Conservation (phyloP, 2,888 invertebrate species). For the Agrotis exclamationis region DNA sequence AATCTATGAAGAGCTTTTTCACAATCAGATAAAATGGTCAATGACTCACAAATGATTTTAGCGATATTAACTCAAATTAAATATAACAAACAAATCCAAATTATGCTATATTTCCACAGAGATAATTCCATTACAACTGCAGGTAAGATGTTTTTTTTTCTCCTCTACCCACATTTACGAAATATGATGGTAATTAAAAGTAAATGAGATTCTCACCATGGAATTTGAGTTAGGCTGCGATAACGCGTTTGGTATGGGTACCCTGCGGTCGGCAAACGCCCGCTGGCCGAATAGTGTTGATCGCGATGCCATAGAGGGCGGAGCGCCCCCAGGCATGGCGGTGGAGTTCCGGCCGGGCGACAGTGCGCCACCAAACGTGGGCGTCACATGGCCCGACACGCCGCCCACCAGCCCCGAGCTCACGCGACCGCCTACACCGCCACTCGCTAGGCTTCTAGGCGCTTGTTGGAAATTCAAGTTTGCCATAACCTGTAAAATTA, state of each 20-base stretch:
- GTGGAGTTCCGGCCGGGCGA: slow-evolving; percentile 86
- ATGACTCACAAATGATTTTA: slow-evolving; percentile 17
- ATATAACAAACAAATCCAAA: not conserved
- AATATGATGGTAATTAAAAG: not conserved
- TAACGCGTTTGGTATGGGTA: slow-evolving; percentile 92
- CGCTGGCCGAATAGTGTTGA: slow-evolving; percentile 95
- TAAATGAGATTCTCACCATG: slow-evolving; percentile 79
- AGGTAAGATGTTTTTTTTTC: slow-evolving; percentile 4
- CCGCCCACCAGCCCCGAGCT: slow-evolving; percentile 95
- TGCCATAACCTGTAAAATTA: slow-evolving; percentile 95
- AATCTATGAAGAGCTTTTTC: not conserved
- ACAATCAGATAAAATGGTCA: not conserved
- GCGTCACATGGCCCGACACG: slow-evolving; percentile 91
- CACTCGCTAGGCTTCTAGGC: slow-evolving; percentile 97
- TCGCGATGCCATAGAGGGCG: slow-evolving; percentile 91
- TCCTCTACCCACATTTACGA: slow-evolving; percentile 24
- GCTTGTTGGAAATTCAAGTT: slow-evolving; percentile 97
- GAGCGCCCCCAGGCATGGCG: slow-evolving; percentile 88
- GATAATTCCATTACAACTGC: not conserved
- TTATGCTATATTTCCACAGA: not conserved
- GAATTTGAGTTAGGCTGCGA: slow-evolving; percentile 90
- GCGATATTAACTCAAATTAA: not conserved
- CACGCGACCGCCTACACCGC: slow-evolving; percentile 89
- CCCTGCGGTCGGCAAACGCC: slow-evolving; percentile 95
- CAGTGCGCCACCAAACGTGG: slow-evolving; percentile 87